Evolutionary conservation across 1,140 invertebrate genomes (phyloP).

Genomic region (Neodiprion virginianus): DNA sequence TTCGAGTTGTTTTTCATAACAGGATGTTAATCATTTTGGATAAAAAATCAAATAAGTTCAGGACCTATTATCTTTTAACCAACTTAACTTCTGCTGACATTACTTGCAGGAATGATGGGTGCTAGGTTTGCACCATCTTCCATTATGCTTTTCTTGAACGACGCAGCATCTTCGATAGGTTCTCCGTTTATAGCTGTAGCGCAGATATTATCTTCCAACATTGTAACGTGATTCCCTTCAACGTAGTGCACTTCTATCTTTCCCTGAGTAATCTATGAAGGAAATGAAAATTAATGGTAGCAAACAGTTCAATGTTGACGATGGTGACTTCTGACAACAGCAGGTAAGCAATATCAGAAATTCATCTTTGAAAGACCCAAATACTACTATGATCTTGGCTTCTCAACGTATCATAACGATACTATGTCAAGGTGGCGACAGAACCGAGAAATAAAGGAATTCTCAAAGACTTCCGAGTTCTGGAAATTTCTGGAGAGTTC

Average conservation of each 20-base stretch:
- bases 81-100: not conserved
- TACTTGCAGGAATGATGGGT: conserved; percentile 20
- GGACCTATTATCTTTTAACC: not conserved
- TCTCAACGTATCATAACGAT: too few relatives aligned
- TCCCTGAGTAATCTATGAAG: conserved; percentile 45
- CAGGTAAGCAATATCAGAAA: too few relatives aligned
- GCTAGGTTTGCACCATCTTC: conserved; percentile 35
- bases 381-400: too few relatives aligned
- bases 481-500: too few relatives aligned
- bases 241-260: conserved; percentile 41
- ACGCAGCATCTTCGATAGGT: conserved; percentile 42
- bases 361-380: too few relatives aligned
- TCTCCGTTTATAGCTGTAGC: conserved; percentile 68
- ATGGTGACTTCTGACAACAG: too few relatives aligned
- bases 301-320: not conserved
- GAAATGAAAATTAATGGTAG: conserved; percentile 18
- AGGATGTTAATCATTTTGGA: too few relatives aligned
- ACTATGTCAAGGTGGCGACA: too few relatives aligned
- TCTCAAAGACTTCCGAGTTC: too few relatives aligned
- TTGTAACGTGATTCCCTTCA: conserved; percentile 73
- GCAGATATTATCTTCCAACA: conserved; percentile 71
- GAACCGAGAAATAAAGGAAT: too few relatives aligned
- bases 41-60: too few relatives aligned
- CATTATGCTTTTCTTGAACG: conserved; percentile 45
- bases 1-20: too few relatives aligned